These are phyloP conservation scores for Epiblema foenella DNA, from an alignment of 2,888 invertebrate species.

Conservation along the genomic window DNA sequence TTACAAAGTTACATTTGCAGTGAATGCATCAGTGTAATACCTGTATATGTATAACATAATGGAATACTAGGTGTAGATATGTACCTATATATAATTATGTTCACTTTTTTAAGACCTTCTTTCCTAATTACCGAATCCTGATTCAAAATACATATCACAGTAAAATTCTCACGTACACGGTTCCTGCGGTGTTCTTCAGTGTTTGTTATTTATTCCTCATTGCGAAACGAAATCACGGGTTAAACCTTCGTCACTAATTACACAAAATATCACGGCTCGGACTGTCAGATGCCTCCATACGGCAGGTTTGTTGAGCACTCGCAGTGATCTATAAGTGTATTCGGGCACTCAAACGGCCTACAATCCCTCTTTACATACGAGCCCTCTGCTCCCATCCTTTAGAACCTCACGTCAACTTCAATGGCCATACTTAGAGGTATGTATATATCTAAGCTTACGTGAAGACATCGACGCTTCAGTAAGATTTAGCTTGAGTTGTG, in stretches of 20 bases:
- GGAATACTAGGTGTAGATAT: no score
- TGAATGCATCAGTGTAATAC: no score
- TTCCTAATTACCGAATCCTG: no score
- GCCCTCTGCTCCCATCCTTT: constrained; percentile 20
- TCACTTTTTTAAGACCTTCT: no score
- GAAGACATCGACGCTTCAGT: constrained; percentile 4
- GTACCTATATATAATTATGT: no score
- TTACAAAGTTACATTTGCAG: no score
- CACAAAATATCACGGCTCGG: not conserved
- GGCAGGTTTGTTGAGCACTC: not conserved
- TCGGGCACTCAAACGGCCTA: not conserved
- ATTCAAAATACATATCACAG: not conserved
- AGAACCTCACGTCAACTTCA: constrained; percentile 18
- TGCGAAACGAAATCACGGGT: not conserved
- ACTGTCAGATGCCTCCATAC: constrained; percentile 19
- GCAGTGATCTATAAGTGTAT: constrained; percentile 7
- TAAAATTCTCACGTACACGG: not conserved
- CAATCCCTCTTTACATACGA: not conserved
- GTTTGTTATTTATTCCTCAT: not conserved
- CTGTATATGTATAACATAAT: no score
- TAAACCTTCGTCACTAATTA: constrained; percentile 1
- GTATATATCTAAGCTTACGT: not conserved
- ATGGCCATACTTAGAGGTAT: not conserved
- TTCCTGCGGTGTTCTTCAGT: no score
- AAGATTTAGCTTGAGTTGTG: not conserved